A percentile compares a stretch with the other conserved stretches of the same genome.
Evolutionary conservation across 2,888 invertebrate genomes (phyloP).

Genomic region (Pseudeuparius sepicola): DNA sequence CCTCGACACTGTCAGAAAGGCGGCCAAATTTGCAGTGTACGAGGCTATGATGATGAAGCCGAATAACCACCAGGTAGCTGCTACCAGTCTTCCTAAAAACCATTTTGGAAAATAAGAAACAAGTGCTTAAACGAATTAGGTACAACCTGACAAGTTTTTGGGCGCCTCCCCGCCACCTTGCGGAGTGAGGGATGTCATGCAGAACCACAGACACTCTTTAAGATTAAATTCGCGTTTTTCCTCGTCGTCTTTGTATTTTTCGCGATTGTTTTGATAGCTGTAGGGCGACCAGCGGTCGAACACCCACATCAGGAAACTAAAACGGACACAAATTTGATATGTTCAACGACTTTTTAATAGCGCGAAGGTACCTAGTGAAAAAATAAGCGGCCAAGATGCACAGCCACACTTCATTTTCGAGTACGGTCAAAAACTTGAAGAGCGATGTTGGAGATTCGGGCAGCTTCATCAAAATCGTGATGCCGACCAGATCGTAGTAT

Average conservation of each 20-base stretch:
- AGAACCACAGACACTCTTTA: conserved; percentile 97
- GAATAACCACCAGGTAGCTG: conserved; percentile 98
- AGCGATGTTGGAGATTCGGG: conserved; percentile 83
- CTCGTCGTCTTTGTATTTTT: conserved; percentile 85
- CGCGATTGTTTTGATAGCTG: conserved; percentile 89
- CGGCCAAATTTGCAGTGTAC: conserved; percentile 96
- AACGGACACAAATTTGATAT: conserved; percentile 29
- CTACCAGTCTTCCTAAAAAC: conserved; percentile 57
- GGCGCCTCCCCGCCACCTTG: conserved; percentile 93
- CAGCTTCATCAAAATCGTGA: conserved; percentile 90
- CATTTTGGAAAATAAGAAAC: neutral
- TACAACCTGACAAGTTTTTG: conserved; percentile 90
- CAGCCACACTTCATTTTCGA: conserved; percentile 94
- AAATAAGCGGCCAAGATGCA: conserved; percentile 93
- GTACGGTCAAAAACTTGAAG: conserved; percentile 91
- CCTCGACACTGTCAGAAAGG: conserved; percentile 89
- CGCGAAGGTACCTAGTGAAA: conserved; percentile 86
- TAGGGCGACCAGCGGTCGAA: conserved; percentile 97
- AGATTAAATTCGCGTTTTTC: conserved; percentile 90
- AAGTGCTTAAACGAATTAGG: neutral
- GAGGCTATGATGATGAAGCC: conserved; percentile 98
- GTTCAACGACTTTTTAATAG: neutral
- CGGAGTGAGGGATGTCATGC: conserved; percentile 96
- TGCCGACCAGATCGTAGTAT: conserved; percentile 95
- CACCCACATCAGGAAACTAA: conserved; percentile 89